Conservation (phyloP, 1,140 invertebrate genomes). For the Copidosoma floridanum region DNA sequence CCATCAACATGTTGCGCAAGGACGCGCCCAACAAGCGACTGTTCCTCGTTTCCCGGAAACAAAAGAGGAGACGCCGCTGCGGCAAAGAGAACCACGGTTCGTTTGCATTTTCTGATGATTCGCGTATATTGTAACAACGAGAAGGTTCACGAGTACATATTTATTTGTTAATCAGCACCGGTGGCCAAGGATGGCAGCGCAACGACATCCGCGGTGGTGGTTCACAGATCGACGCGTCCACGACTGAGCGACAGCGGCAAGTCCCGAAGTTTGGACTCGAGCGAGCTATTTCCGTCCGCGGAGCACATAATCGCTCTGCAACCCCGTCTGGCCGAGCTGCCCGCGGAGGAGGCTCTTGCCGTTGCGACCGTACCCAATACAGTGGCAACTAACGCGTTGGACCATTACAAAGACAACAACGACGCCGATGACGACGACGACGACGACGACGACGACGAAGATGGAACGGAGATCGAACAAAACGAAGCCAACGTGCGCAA, state of each 20-base stretch:
- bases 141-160: too few species aligned
- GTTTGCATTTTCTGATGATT: too few species aligned
- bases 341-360: constrained; percentile 42
- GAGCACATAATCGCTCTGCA: constrained; percentile 43
- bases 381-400: too few species aligned
- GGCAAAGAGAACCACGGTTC: constrained; percentile 4
- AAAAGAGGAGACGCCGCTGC: constrained; percentile 54
- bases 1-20: constrained; percentile 66
- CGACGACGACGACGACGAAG: not conserved
- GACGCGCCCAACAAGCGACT: constrained; percentile 72
- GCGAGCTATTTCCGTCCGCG: constrained; percentile 65
- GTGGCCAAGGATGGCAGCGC: not conserved
- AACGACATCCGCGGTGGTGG: constrained; percentile 17
- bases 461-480: not conserved
- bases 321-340: constrained; percentile 47
- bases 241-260: constrained; percentile 76
- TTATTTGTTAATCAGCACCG: not conserved
- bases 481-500: constrained; percentile 14
- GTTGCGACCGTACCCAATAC: not conserved
- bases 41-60: constrained; percentile 68
- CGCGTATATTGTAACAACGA: too few species aligned
- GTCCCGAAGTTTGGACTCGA: constrained; percentile 79
- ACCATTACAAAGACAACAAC: not conserved
- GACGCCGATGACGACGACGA: not conserved
- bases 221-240: constrained; percentile 50